Evolutionary conservation across 2,797 vertebrate genomes (phyloP).

Genomic region (Sebastes hubbsi): DNA sequence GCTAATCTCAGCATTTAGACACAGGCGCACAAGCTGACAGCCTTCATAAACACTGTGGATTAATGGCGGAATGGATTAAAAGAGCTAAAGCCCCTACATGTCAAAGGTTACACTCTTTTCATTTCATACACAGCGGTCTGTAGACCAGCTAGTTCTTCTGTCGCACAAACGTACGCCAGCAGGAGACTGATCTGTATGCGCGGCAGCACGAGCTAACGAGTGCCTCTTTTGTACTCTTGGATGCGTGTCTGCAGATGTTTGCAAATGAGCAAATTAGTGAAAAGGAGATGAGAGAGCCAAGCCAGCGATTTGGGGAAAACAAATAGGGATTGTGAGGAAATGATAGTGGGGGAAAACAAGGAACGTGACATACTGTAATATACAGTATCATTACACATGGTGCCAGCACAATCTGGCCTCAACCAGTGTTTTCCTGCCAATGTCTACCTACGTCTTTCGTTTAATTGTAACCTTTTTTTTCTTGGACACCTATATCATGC

Average conservation of each 20-base stretch:
- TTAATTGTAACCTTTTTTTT: neutral
- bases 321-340: constrained; percentile 27
- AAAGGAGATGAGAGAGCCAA: constrained; percentile 35
- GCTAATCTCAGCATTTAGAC: constrained; percentile 68
- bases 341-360: constrained; percentile 33
- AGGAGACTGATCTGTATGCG: constrained; percentile 2
- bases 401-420: constrained; percentile 26
- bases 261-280: constrained; percentile 30
- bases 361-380: constrained; percentile 36
- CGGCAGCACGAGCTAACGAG: constrained; percentile 5
- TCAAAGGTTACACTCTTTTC: constrained; percentile 52
- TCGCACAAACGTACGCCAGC: constrained; percentile 23
- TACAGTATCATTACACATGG: constrained; percentile 37
- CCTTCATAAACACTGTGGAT: constrained; percentile 60
- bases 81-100: constrained; percentile 33
- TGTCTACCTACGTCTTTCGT: neutral
- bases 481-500: neutral
- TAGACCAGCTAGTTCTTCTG: neutral
- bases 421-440: neutral
- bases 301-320: constrained; percentile 7
- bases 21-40: constrained; percentile 35
- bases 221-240: constrained; percentile 12
- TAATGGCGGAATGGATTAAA: constrained; percentile 60
- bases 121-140: constrained; percentile 46
- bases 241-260: constrained; percentile 38